Conservation (phyloP, 2,797 vertebrate species). For the Pogonophryne albipinna region DNA sequence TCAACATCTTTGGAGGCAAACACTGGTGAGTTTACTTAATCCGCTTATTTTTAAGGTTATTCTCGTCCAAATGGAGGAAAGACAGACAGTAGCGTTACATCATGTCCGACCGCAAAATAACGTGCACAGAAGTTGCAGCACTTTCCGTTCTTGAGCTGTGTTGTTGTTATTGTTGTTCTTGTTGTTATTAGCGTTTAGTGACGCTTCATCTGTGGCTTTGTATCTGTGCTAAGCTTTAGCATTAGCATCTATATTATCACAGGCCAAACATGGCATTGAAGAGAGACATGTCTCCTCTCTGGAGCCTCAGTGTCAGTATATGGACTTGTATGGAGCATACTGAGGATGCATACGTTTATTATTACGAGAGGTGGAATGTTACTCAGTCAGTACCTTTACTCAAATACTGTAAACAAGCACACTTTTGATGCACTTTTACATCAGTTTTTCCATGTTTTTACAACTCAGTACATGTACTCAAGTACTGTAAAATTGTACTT, state of each 20-base stretch:
- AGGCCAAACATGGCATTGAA: neutral
- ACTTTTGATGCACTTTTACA: neutral
- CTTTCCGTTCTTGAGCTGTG: neutral
- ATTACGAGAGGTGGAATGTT: neutral
- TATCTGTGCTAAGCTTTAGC: neutral
- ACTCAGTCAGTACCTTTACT: neutral
- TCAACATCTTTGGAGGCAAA: rapidly evolving
- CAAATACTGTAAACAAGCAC: neutral
- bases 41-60: neutral
- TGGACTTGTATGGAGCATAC: conserved; percentile 16
- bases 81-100: neutral
- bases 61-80: neutral
- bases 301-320: conserved; percentile 13
- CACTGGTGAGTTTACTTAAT: conserved; percentile 54
- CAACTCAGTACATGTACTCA: too few species aligned
- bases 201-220: neutral
- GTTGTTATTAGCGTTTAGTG: neutral
- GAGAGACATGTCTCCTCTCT: neutral
- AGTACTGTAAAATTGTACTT: neutral
- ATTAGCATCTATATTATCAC: neutral
- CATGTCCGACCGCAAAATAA: conserved; percentile 1
- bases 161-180: neutral
- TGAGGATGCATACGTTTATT: conserved; percentile 21
- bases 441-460: neutral
- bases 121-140: conserved; percentile 18